These are phyloP conservation scores for Erythrocercus mccallii DNA, from an alignment of 2,113 vertebrate species.

Conservation along the genomic window DNA sequence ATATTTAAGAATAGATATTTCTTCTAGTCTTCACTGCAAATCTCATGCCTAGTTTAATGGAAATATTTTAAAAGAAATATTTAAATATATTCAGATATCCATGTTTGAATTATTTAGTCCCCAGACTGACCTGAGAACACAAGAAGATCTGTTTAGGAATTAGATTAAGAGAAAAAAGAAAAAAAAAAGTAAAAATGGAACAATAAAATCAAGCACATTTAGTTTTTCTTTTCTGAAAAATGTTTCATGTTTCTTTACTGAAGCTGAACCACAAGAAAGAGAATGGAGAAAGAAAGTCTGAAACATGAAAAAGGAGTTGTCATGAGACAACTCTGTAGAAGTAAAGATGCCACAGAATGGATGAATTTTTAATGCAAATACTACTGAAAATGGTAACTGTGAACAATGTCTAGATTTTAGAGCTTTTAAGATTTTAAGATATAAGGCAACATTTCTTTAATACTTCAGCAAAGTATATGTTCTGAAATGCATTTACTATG, in stretches of 20 bases:
- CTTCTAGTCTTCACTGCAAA: neutral
- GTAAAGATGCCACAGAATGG: too few species aligned
- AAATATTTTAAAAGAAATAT: neutral
- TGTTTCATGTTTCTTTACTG: neutral
- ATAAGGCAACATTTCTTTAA: neutral
- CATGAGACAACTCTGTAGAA: too few species aligned
- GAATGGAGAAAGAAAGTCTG: neutral
- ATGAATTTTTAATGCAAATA: neutral
- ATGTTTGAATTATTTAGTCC: neutral
- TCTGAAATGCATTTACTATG: neutral
- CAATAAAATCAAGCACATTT: neutral
- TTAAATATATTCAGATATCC: neutral
- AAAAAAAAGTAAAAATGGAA: neutral
- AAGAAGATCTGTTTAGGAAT: neutral
- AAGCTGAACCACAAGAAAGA: neutral
- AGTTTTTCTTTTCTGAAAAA: neutral
- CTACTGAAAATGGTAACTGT: neutral
- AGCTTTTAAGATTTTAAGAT: neutral
- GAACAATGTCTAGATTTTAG: neutral
- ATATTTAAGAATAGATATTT: too few species aligned
- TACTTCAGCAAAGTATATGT: neutral
- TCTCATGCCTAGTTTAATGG: neutral
- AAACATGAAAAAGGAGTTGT: neutral
- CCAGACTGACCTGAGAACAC: neutral
- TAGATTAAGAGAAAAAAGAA: neutral